phyloP scores from a whole-genome alignment of 1,140 invertebrate species.

The Copidosoma floridanum region DNA sequence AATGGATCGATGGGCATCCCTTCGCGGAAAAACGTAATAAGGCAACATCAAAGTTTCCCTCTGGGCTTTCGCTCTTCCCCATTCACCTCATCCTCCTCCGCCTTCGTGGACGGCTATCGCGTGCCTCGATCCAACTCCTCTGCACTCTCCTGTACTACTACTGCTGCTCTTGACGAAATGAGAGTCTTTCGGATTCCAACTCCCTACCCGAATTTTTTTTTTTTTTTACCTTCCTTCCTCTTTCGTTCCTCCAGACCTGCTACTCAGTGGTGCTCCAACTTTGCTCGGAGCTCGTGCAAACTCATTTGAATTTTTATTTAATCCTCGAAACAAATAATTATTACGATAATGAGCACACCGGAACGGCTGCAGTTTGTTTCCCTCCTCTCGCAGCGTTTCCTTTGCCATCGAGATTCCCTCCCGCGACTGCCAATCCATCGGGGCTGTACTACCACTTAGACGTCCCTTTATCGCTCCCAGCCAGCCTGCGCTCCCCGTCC shows the following conservation, averaged over 20 bases:
- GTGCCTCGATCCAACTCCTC: too few relatives aligned
- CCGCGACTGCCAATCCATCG: constrained; percentile 10
- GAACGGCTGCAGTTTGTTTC: constrained; percentile 1
- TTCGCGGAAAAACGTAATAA: constrained; percentile 51
- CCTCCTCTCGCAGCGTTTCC: not conserved
- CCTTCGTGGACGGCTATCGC: too few relatives aligned
- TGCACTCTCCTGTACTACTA: too few relatives aligned
- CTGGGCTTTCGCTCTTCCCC: too few relatives aligned
- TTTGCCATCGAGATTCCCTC: not conserved
- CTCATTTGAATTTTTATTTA: constrained; percentile 54
- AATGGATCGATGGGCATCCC: too few relatives aligned
- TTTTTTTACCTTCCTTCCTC: not conserved
- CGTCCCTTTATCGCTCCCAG: constrained; percentile 10
- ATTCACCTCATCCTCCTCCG: too few relatives aligned
- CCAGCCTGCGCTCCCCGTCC: not conserved
- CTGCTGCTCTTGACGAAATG: not conserved
- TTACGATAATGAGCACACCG: constrained; percentile 41
- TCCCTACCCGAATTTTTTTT: constrained; percentile 5
- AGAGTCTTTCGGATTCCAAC: constrained; percentile 13
- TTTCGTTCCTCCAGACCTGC: constrained; percentile 6
- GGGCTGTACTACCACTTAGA: constrained; percentile 4
- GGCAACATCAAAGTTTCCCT: constrained; percentile 52
- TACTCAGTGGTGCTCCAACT: constrained; percentile 21
- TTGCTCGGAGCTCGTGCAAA: constrained; percentile 25
- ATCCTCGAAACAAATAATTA: constrained; percentile 54